Evolutionary conservation across 2,888 invertebrate species (phyloP).

Genomic region (Lycia hirtaria): DNA sequence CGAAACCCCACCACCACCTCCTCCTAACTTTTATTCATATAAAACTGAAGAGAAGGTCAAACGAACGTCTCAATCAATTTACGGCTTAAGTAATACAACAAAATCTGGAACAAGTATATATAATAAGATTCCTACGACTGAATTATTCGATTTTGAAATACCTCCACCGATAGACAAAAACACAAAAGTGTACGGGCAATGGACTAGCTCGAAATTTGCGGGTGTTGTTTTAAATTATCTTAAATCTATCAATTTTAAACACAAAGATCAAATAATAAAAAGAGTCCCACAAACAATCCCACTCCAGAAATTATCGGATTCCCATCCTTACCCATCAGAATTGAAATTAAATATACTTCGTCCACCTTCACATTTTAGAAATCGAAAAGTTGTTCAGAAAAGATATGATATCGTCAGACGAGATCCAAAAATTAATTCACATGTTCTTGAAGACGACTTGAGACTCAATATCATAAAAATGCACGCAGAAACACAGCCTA

Average conservation of each 20-base stretch:
- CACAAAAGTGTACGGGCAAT: slow-evolving; percentile 68
- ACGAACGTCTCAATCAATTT: slow-evolving; percentile 34
- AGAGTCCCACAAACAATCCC: slow-evolving; percentile 66
- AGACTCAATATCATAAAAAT: slow-evolving; percentile 61
- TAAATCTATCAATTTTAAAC: slow-evolving; percentile 64
- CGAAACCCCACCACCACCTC: slow-evolving; percentile 67
- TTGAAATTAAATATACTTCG: slow-evolving; percentile 60
- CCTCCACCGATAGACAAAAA: slow-evolving; percentile 61
- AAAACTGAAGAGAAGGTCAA: slow-evolving; percentile 41
- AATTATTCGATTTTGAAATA: slow-evolving; percentile 59
- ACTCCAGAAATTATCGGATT: slow-evolving; percentile 63
- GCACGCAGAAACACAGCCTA: slow-evolving; percentile 59
- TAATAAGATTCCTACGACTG: slow-evolving; percentile 36
- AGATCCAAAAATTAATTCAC: slow-evolving; percentile 67
- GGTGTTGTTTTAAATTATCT: slow-evolving; percentile 72
- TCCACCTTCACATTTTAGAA: slow-evolving; percentile 60
- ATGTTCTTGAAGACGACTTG: slow-evolving; percentile 65
- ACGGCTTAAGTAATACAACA: slow-evolving; percentile 42
- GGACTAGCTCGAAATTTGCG: slow-evolving; percentile 73
- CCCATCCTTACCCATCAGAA: slow-evolving; percentile 68
- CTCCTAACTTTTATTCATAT: slow-evolving; percentile 41
- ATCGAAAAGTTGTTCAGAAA: slow-evolving; percentile 57
- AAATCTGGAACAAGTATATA: slow-evolving; percentile 12
- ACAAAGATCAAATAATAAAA: slow-evolving; percentile 48
- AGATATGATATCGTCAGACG: slow-evolving; percentile 56